These are phyloP conservation scores for Podarcis siculus DNA, from an alignment of 2,797 vertebrate genomes.

Conservation along the genomic window DNA sequence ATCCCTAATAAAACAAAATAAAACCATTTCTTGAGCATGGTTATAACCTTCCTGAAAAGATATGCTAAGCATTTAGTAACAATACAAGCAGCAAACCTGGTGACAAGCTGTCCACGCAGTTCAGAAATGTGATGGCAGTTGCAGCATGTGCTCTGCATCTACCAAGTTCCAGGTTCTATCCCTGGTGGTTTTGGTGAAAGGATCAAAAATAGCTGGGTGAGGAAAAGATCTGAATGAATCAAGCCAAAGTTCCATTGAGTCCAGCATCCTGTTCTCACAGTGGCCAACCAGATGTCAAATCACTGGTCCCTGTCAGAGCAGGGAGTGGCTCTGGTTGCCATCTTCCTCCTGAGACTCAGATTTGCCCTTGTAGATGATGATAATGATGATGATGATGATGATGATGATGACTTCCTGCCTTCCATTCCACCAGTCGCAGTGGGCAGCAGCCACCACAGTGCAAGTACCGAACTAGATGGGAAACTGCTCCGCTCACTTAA, in stretches of 20 bases:
- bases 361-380: too few relatives aligned
- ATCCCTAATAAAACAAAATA: not conserved
- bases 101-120: too few relatives aligned
- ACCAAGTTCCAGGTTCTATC: not conserved
- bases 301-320: too few relatives aligned
- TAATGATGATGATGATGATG: too few relatives aligned
- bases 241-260: not conserved
- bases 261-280: not conserved
- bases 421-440: too few relatives aligned
- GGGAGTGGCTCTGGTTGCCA: too few relatives aligned
- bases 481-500: not conserved
- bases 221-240: not conserved
- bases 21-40: not conserved
- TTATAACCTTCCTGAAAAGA: not conserved
- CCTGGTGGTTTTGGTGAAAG: not conserved
- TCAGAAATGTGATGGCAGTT: not conserved
- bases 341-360: too few relatives aligned
- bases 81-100: too few relatives aligned
- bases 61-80: not conserved
- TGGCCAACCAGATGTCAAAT: not conserved
- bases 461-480: not conserved
- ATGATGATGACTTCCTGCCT: too few relatives aligned
- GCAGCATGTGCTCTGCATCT: not conserved
- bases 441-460: not conserved
- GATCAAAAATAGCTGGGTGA: too few relatives aligned